Evolutionary conservation across 1,140 invertebrate species (phyloP).

Genomic region (Lepidurus apus): DNA sequence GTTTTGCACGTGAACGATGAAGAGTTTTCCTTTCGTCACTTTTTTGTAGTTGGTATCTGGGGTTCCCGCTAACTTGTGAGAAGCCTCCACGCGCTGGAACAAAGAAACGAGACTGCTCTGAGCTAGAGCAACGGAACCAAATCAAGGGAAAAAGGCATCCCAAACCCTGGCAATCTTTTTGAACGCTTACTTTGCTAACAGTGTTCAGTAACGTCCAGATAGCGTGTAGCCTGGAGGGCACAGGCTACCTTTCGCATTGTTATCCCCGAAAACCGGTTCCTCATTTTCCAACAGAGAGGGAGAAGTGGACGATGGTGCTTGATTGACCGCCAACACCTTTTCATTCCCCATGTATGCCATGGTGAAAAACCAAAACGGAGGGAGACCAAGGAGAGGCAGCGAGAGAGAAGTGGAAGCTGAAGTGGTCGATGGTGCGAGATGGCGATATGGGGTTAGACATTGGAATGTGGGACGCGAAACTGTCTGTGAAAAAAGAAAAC

Average conservation of each 20-base stretch:
- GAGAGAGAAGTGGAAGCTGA: conserved; percentile 19
- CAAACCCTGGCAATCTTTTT: neutral
- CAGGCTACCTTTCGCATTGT: neutral
- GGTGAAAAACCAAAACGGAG: neutral
- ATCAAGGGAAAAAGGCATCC: neutral
- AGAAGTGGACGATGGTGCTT: neutral
- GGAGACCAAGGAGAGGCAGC: conserved; percentile 19
- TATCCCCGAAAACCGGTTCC: neutral
- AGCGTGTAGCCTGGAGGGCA: neutral
- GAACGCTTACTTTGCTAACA: neutral
- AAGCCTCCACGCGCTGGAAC: too few relatives aligned
- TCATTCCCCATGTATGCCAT: conserved; percentile 26
- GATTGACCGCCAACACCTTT: conserved; percentile 24
- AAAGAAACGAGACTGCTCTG: too few relatives aligned
- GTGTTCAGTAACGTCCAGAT: conserved; percentile 19
- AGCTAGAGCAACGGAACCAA: too few relatives aligned
- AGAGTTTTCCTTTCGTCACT: too few relatives aligned
- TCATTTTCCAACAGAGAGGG: neutral
- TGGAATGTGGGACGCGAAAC: neutral
- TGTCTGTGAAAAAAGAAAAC: neutral
- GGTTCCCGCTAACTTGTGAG: too few relatives aligned
- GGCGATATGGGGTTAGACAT: neutral
- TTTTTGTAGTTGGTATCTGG: too few relatives aligned
- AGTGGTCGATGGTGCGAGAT: neutral
- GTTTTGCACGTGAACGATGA: too few relatives aligned